Percentiles rank a stretch among this genome's conserved stretches.
Evolutionary conservation across 2,797 vertebrate genomes (phyloP).

Genomic region (Taeniopygia guttata): DNA sequence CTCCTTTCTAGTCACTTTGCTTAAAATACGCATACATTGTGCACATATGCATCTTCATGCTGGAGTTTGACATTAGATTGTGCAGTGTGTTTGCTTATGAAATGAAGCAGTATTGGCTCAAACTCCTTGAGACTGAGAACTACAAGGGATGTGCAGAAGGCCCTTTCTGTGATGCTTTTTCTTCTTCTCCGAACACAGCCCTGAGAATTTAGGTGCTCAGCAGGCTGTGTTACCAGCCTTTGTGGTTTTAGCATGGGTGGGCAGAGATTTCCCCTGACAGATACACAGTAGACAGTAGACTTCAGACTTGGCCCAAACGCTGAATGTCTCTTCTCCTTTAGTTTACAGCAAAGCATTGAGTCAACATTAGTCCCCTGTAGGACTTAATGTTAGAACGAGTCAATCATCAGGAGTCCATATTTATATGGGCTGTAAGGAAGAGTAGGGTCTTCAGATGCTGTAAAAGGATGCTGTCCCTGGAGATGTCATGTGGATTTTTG

Average conservation of each 20-base stretch:
- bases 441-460: neutral
- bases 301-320: neutral
- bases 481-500: neutral
- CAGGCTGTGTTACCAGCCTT: neutral
- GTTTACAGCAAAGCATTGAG: neutral
- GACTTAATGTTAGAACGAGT: neutral
- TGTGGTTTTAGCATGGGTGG: neutral
- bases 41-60: neutral
- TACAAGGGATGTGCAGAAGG: neutral
- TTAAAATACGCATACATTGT: neutral
- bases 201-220: neutral
- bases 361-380: neutral
- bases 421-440: neutral
- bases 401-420: neutral
- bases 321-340: neutral
- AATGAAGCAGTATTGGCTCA: neutral
- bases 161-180: neutral
- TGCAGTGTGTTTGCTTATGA: neutral
- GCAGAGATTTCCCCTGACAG: neutral
- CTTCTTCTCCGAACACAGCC: neutral
- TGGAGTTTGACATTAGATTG: neutral
- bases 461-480: neutral
- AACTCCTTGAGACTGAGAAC: neutral
- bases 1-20: neutral
- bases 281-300: neutral